A percentile compares a stretch with the other conserved stretches of the same genome.
Evolutionary conservation across 2,888 invertebrate species (phyloP).

Genomic region (Urechis unicinctus): DNA sequence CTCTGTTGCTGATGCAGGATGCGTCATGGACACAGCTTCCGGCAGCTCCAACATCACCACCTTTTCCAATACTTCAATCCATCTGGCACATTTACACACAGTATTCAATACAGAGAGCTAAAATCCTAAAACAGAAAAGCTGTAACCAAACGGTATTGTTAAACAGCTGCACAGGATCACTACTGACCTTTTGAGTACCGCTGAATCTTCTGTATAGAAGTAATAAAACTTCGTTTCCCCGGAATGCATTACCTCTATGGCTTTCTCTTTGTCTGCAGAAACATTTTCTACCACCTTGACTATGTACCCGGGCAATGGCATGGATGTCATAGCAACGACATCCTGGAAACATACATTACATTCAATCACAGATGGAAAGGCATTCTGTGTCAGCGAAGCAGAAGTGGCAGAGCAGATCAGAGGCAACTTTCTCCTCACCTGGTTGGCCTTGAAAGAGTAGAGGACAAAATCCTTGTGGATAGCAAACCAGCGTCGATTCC

Average conservation of each 20-base stretch:
- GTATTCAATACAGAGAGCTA: background rate
- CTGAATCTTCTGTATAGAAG: constrained; percentile 55
- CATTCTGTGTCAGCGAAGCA: background rate
- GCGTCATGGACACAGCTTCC: too few relatives aligned
- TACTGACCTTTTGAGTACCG: too few relatives aligned
- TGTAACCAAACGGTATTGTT: background rate
- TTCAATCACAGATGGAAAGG: constrained; percentile 27
- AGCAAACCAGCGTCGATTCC: constrained; percentile 58
- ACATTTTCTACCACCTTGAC: constrained; percentile 52
- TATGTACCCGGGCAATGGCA: constrained; percentile 59
- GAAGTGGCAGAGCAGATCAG: too few relatives aligned
- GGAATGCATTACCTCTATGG: too few relatives aligned
- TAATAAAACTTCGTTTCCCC: constrained; percentile 56
- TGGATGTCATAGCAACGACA: constrained; percentile 56
- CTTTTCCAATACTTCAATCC: background rate
- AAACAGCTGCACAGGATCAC: too few relatives aligned
- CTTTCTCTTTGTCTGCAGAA: too few relatives aligned
- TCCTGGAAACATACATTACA: constrained; percentile 44
- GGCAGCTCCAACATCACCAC: background rate
- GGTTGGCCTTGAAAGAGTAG: constrained; percentile 52
- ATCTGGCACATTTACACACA: background rate
- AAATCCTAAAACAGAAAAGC: background rate
- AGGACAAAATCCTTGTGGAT: constrained; percentile 58
- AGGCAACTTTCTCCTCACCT: constrained; percentile 24
- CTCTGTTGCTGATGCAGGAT: too few relatives aligned